Evolutionary conservation across 2,797 vertebrate species (phyloP).

Genomic region (Sebastes taczanowskii): DNA sequence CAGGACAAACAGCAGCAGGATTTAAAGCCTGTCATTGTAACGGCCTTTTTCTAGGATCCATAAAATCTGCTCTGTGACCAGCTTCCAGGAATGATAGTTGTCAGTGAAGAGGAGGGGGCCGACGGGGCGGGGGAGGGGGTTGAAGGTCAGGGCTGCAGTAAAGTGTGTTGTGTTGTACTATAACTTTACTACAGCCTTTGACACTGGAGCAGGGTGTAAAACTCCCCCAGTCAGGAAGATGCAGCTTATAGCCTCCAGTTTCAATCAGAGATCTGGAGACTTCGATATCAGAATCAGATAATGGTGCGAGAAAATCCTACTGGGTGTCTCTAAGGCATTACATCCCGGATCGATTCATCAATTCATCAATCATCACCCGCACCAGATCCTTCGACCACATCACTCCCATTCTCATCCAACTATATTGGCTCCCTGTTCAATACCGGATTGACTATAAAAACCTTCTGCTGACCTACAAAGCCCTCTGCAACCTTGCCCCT

Average conservation of each 20-base stretch:
- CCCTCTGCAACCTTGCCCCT: too few species aligned
- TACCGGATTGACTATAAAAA: too few species aligned
- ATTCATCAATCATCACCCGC: too few species aligned
- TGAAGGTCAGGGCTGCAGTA: slow-evolving; percentile 7
- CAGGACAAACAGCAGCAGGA: not conserved
- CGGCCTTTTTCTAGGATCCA: not conserved
- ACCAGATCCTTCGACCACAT: too few species aligned
- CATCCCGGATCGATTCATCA: too few species aligned
- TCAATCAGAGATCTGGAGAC: not conserved
- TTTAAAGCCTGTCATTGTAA: slow-evolving; percentile 4
- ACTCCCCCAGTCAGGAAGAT: not conserved
- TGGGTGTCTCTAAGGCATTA: too few species aligned
- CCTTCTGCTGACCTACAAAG: too few species aligned
- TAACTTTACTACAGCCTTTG: not conserved
- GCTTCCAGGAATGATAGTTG: not conserved
- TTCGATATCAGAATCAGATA: not conserved
- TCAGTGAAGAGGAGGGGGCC: not conserved
- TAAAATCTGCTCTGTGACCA: slow-evolving; percentile 24
- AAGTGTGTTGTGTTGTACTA: not conserved
- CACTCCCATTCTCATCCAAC: too few species aligned
- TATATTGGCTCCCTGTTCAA: too few species aligned
- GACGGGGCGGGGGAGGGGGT: not conserved
- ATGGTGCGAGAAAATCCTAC: too few species aligned
- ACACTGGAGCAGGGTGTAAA: not conserved
- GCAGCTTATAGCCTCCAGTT: not conserved